Conservation (phyloP, 2,797 vertebrate genomes). For the Okamejei kenojei region DNA sequence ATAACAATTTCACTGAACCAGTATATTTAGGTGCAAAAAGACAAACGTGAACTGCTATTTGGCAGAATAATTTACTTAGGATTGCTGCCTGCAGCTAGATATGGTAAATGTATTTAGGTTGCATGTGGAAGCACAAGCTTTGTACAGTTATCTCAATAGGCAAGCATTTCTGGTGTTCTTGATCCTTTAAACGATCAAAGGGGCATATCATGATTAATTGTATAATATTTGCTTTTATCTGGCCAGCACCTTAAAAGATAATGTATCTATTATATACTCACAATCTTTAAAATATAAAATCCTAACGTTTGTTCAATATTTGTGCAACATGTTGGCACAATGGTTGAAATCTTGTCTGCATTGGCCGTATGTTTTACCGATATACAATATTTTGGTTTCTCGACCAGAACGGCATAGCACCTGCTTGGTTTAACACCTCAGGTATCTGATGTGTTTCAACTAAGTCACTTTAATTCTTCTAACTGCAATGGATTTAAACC, state of each 20-base stretch:
- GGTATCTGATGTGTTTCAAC: too few relatives aligned
- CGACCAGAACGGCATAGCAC: neutral
- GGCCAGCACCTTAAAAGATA: too few relatives aligned
- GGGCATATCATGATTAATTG: neutral
- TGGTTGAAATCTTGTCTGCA: neutral
- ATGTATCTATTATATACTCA: neutral
- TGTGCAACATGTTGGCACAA: neutral
- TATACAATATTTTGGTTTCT: neutral
- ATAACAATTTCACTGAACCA: neutral
- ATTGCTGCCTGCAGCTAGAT: neutral
- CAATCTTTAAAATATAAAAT: neutral
- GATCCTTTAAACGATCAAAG: neutral
- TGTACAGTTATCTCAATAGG: neutral
- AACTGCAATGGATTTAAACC: too few relatives aligned
- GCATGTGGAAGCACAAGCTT: neutral
- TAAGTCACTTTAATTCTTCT: too few relatives aligned
- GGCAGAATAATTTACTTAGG: neutral
- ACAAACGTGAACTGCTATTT: neutral
- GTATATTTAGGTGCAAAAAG: neutral
- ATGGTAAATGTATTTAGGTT: neutral
- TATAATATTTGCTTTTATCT: neutral
- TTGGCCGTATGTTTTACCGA: neutral
- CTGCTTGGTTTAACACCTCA: neutral
- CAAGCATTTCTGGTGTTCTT: neutral
- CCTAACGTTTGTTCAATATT: neutral